A percentile compares a stretch with the other conserved stretches of the same genome.
phyloP scores from a whole-genome alignment of 2,113 vertebrate genomes.

The Circaetus gallicus region DNA sequence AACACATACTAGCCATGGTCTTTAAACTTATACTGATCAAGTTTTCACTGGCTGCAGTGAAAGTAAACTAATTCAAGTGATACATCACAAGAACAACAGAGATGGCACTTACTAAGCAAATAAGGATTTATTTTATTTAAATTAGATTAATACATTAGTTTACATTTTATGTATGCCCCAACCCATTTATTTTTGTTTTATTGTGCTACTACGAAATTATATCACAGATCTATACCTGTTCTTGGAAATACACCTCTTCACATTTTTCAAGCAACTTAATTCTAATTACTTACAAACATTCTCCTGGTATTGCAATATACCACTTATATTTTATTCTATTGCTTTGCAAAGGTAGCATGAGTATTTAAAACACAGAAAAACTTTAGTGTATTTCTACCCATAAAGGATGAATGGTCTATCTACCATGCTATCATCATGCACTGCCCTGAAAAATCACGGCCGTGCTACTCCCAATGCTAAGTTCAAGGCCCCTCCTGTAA shows the following conservation, averaged over 20 bases:
- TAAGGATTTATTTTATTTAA: not conserved
- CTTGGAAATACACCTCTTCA: not conserved
- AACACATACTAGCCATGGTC: not conserved
- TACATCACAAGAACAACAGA: not conserved
- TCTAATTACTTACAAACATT: not conserved
- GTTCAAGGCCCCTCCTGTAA: not conserved
- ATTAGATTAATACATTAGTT: not conserved
- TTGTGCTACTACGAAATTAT: not conserved
- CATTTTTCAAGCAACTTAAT: not conserved
- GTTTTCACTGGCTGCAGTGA: not conserved
- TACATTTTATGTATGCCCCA: not conserved
- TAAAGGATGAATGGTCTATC: not conserved
- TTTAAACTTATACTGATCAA: not conserved
- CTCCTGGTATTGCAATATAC: not conserved
- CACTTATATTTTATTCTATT: not conserved
- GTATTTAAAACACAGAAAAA: not conserved
- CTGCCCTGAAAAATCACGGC: not conserved
- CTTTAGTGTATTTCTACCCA: not conserved
- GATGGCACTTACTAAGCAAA: not conserved
- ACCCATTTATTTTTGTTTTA: not conserved
- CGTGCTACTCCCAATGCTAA: not conserved
- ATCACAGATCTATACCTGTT: not conserved
- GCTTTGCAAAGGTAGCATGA: not conserved
- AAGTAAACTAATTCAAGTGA: not conserved
- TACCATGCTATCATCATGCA: not conserved